Evolutionary conservation across 2,113 vertebrate species (phyloP).

Genomic region (Ammospiza nelsoni): DNA sequence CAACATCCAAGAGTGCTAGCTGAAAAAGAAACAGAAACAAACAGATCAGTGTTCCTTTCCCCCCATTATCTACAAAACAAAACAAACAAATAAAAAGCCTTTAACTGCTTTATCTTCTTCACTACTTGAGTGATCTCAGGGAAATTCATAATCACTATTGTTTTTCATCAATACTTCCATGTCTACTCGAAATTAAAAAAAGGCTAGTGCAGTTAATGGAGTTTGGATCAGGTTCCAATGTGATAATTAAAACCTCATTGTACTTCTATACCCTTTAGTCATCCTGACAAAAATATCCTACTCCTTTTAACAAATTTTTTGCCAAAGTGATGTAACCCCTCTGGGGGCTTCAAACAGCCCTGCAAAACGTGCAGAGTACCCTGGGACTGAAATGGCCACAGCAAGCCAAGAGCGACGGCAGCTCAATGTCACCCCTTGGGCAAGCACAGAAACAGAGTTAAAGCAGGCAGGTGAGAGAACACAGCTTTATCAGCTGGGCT

Average conservation of each 20-base stretch:
- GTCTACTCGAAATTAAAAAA: not conserved
- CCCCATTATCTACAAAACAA: not conserved
- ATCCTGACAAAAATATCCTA: not conserved
- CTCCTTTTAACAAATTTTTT: not conserved
- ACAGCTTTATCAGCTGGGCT: not conserved
- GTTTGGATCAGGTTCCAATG: not conserved
- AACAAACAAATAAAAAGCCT: not conserved
- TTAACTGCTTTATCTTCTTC: not conserved
- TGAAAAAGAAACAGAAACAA: not conserved
- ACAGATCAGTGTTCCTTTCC: not conserved
- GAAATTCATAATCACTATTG: not conserved
- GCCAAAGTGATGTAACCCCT: not conserved
- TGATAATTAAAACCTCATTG: not conserved
- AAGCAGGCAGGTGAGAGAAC: not conserved
- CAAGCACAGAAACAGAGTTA: not conserved
- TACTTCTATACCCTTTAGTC: not conserved
- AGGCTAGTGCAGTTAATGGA: not conserved
- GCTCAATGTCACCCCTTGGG: not conserved
- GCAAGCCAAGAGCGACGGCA: not conserved
- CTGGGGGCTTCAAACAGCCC: not conserved
- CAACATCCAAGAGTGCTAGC: not conserved
- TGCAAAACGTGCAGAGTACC: not conserved
- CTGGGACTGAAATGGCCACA: accelerated
- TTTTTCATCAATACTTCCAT: not conserved
- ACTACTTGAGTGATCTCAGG: not conserved